phyloP scores from a whole-genome alignment of 92 coral and sea anemone species.

The Umimayanthus kanabou region DNA sequence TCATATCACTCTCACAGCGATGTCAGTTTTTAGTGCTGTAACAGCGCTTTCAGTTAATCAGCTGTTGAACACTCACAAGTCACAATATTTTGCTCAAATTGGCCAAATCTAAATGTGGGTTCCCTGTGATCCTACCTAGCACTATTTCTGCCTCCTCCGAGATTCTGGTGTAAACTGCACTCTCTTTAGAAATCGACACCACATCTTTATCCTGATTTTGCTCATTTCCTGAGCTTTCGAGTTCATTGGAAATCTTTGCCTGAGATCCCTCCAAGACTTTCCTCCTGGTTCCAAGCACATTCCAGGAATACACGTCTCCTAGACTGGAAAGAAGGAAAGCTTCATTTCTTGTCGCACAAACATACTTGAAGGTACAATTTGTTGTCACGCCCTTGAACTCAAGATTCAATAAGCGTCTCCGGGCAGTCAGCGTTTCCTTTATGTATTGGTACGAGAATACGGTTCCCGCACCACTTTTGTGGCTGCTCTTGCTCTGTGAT shows the following conservation, averaged over 20 bases:
- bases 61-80: too few relatives aligned
- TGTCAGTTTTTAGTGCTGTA: too few relatives aligned
- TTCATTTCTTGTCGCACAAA: constrained; percentile 1
- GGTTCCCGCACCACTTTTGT: not conserved
- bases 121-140: not conserved
- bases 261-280: not conserved
- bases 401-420: not conserved
- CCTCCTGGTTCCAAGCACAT: not conserved
- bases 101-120: too few relatives aligned
- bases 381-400: not conserved
- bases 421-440: not conserved
- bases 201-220: too few relatives aligned
- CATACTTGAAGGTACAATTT: not conserved
- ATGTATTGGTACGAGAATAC: not conserved
- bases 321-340: constrained; percentile 12
- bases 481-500: not conserved
- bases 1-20: too few relatives aligned
- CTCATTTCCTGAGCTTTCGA: not conserved
- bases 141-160: not conserved
- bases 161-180: too few relatives aligned
- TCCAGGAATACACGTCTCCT: constrained; percentile 23
- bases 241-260: not conserved
- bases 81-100: too few relatives aligned
- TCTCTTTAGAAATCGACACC: too few relatives aligned
- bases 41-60: too few relatives aligned